These are phyloP conservation scores for Chloroceryle inda DNA, from an alignment of 2,797 vertebrate species.

Conservation along the genomic window DNA sequence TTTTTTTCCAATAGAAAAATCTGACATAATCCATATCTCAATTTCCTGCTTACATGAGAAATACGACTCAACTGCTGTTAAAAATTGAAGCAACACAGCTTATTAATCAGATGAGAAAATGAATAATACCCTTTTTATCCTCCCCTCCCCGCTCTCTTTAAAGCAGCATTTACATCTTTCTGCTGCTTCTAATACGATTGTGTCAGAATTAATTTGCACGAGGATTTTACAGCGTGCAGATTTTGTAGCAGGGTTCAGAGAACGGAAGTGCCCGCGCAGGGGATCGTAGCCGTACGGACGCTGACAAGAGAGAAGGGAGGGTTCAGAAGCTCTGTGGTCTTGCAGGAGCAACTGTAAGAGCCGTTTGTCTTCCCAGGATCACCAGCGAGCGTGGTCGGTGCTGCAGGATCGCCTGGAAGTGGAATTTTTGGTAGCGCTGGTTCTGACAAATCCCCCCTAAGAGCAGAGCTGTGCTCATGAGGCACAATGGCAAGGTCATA, in stretches of 20 bases:
- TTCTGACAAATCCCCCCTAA: constrained; percentile 27
- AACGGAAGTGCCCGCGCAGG: accelerated
- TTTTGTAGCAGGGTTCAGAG: background rate
- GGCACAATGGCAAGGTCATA: constrained; percentile 70
- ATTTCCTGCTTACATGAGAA: background rate
- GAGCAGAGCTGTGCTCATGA: constrained; percentile 35
- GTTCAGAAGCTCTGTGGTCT: background rate
- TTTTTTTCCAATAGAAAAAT: background rate
- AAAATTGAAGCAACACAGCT: background rate
- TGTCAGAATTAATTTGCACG: background rate
- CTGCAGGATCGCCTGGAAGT: background rate
- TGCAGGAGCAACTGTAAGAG: background rate
- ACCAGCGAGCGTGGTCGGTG: background rate
- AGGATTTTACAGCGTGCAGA: background rate
- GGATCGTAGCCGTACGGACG: background rate
- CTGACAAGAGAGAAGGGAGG: background rate
- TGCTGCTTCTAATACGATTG: background rate
- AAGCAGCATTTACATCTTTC: background rate
- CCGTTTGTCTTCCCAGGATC: background rate
- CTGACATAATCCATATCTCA: background rate
- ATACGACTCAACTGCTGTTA: background rate
- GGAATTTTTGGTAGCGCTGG: background rate
- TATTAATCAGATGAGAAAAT: constrained; percentile 13
- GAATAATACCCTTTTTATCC: background rate
- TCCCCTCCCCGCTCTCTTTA: background rate